These are phyloP conservation scores for Shargacucullia verbasci DNA, from an alignment of 2,888 invertebrate species.

Conservation along the genomic window DNA sequence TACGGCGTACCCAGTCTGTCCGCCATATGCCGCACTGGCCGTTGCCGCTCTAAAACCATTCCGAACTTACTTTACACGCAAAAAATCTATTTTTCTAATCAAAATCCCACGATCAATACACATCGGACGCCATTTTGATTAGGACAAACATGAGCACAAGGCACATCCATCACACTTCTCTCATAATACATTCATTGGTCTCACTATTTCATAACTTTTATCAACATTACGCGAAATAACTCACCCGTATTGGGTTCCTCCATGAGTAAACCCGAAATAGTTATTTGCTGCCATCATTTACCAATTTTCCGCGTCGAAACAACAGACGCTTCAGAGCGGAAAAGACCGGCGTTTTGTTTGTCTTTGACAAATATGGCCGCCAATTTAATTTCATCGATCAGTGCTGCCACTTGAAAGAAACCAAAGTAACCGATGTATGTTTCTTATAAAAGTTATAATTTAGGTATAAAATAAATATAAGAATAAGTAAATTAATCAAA, in stretches of 20 bases:
- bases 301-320: constrained; percentile 83
- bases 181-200: constrained; percentile 22
- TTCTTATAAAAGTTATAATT: no score
- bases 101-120: constrained; percentile 78
- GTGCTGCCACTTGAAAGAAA: constrained; percentile 17
- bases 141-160: constrained; percentile 78
- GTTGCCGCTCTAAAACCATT: constrained; percentile 90
- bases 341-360: constrained; percentile 84
- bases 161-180: constrained; percentile 61
- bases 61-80: constrained; percentile 47
- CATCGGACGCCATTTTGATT: constrained; percentile 86
- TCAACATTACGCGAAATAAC: constrained; percentile 67
- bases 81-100: constrained; percentile 42
- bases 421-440: no score
- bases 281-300: constrained; percentile 96
- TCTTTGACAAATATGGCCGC: constrained; percentile 74
- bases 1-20: constrained; percentile 95
- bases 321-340: constrained; percentile 82
- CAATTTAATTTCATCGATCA: constrained; percentile 31
- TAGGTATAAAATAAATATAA: no score
- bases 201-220: constrained; percentile 14
- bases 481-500: no score
- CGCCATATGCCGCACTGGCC: constrained; percentile 94
- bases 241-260: constrained; percentile 97
- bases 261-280: constrained; percentile 98